These are phyloP conservation scores for Tenebrio molitor DNA, from an alignment of 1,140 invertebrate species.

Conservation along the genomic window DNA sequence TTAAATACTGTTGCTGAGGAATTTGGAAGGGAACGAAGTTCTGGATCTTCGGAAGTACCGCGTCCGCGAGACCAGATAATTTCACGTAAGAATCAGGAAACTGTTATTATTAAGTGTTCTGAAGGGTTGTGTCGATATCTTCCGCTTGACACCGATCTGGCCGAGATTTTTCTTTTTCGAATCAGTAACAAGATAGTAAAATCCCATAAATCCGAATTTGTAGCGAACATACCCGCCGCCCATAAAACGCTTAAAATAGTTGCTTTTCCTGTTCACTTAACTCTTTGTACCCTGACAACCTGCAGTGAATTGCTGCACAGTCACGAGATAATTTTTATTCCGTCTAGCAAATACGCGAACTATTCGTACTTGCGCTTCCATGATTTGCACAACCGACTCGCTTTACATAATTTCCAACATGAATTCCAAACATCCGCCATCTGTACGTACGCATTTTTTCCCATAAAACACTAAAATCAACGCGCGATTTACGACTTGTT, in stretches of 20 bases:
- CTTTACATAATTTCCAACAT: conserved; percentile 53
- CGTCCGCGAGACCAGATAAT: too few relatives aligned
- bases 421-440: conserved; percentile 37
- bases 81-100: too few relatives aligned
- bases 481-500: conserved; percentile 14
- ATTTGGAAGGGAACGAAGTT: too few relatives aligned
- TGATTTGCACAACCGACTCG: conserved; percentile 52
- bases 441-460: background rate
- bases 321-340: conserved; percentile 58
- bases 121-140: too few relatives aligned
- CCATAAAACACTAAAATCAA: conserved; percentile 6
- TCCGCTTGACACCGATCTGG: too few relatives aligned
- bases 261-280: conserved; percentile 55
- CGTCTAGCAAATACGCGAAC: conserved; percentile 55
- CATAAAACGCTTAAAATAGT: conserved; percentile 53
- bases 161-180: too few relatives aligned
- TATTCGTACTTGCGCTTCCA: conserved; percentile 53
- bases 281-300: conserved; percentile 52
- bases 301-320: conserved; percentile 53
- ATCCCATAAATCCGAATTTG: conserved; percentile 28
- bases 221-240: conserved; percentile 14
- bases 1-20: too few relatives aligned
- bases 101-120: too few relatives aligned
- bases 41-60: too few relatives aligned
- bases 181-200: too few relatives aligned